Base-by-base conservation (phyloP, 2,113 vertebrate species). In the Silurus asotus region DNA sequence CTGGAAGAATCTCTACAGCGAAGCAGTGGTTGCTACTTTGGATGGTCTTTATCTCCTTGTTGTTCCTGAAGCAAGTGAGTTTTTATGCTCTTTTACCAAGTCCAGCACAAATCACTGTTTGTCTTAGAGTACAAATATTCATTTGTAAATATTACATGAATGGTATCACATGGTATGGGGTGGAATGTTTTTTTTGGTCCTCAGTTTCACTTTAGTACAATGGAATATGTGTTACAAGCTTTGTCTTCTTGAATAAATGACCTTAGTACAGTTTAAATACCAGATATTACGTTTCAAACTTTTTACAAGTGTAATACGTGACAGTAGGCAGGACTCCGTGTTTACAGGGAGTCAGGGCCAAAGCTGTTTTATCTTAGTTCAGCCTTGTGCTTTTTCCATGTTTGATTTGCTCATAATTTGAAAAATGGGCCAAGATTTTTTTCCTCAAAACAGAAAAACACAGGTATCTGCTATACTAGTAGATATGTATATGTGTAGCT, bases 1-100 rank as follows among this genome's bases (percentile, higher is more conserved):
- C 58, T 99, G 98, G 98, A 99, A 99, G 93, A 99, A 99, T 89
- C 94, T 99, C 13, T 99, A 99, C 88, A 97, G 93, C 0, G 98
- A 99, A 45, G 97, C 98, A 3, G 98, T 99, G 83, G 95, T 99
- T 65, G 98, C 97, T 7, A 97, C 96, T 0, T 88, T 99, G 82
- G 97, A 99, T 64, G 98, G 97, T 59, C 94, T 99, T 3, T 97
- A 97, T 92, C 96, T 99, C 28, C 96, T 99, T 17, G 93, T 99
- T 1, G 97, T 99, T 84, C 98, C 98, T 77, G 97, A 97, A 93
- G 95, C 97, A 93, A 98, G 98, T 99, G 94, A 88, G 98, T 96
- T 25, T 74, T 72, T 82, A 85, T 59, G 51, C 14, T 6, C 6
- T 77, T 76, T 20, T 3, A 45, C 45, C 74, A 19, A 80, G 5